Evolutionary conservation across 1,140 invertebrate genomes (phyloP), one percentile per base, ranked within the genome.

Genomic region (Drosophila repleta): DNA sequence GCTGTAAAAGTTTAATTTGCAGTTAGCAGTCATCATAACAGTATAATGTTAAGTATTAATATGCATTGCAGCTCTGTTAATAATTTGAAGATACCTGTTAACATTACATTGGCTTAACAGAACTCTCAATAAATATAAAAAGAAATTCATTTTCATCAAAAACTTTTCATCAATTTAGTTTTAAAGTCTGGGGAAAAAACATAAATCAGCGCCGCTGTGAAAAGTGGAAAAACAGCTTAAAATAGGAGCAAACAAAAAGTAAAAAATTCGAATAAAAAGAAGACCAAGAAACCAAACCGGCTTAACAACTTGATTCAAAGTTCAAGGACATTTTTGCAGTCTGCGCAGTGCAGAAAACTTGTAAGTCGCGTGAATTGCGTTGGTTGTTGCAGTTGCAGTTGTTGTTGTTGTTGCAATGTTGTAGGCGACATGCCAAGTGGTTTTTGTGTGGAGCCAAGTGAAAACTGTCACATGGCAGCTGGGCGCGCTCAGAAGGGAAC

Each of bases 261-360:
- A 37, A 13, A 13, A n/a, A 24, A 57, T 17, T 15, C 35, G 29
- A 53, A 13, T 29, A n/a, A 66, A 17, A 41, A 56, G 43, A 70
- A 56, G 49, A 32, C 26, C 29, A 32, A 17, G 21, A 57, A 71
- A 71, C 68, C 68, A 57, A 71, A 71, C 68, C 68, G 68, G 68
- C 52, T 37, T 10, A 43, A 61, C 62, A 39, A 58, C 68, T 58
- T 65, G 52, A 53, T 46, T 13, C 55, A 72, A 72, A 72, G 69
- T 72, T 72, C 69, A 72, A 72, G 69, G 69, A 72, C 69, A 72
- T 39, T 72, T 66, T 56, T 60, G 46, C 55, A 72, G 45, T 66
- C 49, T 63, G 46, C 68, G 20, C 17, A 48, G 39, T 26, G 48
- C 21, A 37, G 21, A 20, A 37, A 56, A 24, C 35, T 49, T 61